A percentile compares a stretch with the other conserved stretches of the same genome.
These are phyloP conservation scores for Austrofundulus limnaeus DNA, from an alignment of 2,113 vertebrate genomes.

Conservation along the genomic window DNA sequence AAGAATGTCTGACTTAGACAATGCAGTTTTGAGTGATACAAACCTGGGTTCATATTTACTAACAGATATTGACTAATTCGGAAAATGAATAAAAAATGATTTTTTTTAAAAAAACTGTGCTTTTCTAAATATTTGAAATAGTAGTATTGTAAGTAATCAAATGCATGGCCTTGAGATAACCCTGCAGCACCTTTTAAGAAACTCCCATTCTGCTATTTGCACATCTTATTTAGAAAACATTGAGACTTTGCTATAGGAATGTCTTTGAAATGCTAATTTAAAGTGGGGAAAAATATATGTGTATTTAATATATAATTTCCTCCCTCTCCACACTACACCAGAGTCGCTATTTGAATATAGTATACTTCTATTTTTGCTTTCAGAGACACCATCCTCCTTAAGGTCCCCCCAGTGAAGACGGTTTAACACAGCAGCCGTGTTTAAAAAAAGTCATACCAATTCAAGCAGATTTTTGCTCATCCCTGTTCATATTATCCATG, in stretches of 20 bases:
- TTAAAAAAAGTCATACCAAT: slow-evolving; percentile 5
- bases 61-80: no score
- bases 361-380: not conserved
- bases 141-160: not conserved
- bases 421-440: slow-evolving; percentile 13
- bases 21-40: no score
- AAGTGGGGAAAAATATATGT: not conserved
- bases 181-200: not conserved
- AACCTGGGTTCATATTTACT: no score
- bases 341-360: not conserved
- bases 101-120: not conserved
- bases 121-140: not conserved
- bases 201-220: not conserved
- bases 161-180: not conserved
- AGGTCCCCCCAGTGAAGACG: not conserved
- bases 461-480: slow-evolving; percentile 10
- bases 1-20: no score
- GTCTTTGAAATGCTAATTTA: slow-evolving; percentile 8
- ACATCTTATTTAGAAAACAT: not conserved
- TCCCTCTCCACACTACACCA: not conserved
- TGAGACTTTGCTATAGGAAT: not conserved
- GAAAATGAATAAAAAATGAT: not conserved
- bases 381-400: not conserved
- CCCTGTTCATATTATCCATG: slow-evolving; percentile 1
- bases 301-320: not conserved